Percentiles rank a stretch among this genome's conserved stretches.
Evolutionary conservation across 1,140 invertebrate genomes (phyloP).

Genomic region (Tetraneura akinire): DNA sequence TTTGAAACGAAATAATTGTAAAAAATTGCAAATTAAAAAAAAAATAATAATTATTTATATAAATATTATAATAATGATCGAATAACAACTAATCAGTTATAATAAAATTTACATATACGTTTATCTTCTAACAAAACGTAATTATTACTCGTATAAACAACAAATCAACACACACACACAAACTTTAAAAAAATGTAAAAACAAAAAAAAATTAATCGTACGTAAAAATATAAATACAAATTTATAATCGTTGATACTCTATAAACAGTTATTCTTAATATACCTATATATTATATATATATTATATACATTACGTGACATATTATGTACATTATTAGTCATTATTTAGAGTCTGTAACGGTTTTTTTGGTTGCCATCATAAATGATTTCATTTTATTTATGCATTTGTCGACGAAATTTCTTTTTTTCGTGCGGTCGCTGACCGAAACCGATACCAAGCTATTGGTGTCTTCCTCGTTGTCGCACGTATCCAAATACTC

Average conservation of each 20-base stretch:
- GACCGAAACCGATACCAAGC: slow-evolving; percentile 41
- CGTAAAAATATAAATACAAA: neutral
- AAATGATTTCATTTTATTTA: slow-evolving; percentile 71
- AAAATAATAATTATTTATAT: neutral
- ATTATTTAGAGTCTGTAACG: slow-evolving; percentile 1
- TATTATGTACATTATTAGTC: neutral
- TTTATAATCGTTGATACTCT: neutral
- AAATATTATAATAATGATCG: neutral
- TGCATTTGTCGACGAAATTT: slow-evolving; percentile 77
- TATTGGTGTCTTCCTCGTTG: slow-evolving; percentile 15
- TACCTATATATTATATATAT: too few relatives aligned
- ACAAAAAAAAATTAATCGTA: neutral
- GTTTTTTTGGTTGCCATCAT: neutral
- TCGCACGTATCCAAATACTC: slow-evolving; percentile 53
- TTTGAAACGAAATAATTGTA: neutral
- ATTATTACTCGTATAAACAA: neutral
- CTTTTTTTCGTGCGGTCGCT: slow-evolving; percentile 60
- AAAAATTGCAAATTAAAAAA: neutral
- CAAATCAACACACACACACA: neutral
- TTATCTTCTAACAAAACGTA: too few relatives aligned
- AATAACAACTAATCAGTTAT: neutral
- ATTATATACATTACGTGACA: neutral
- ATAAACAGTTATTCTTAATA: neutral
- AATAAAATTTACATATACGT: neutral
- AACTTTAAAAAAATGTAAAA: slow-evolving; percentile 24